A percentile compares a stretch with the other conserved stretches of the same genome.
These are phyloP conservation scores for Mugil cephalus DNA, from an alignment of 2,113 vertebrate species.

Conservation along the genomic window DNA sequence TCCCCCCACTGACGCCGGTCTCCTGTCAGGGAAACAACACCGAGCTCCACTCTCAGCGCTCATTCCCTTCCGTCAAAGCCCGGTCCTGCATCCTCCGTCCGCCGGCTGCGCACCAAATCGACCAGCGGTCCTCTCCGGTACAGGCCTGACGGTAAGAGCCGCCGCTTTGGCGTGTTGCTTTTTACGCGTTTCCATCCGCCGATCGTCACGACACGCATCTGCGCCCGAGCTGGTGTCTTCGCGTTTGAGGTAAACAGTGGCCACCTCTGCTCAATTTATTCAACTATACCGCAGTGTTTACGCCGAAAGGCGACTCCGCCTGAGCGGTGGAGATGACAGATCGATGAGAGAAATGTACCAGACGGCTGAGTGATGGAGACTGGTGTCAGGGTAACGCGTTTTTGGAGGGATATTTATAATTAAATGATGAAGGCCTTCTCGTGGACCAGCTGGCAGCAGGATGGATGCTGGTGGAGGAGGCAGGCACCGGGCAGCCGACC, in stretches of 20 bases:
- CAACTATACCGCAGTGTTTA: background rate
- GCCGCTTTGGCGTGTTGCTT: background rate
- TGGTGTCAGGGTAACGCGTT: constrained; percentile 1
- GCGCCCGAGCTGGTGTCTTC: background rate
- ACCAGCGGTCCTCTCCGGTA: constrained; percentile 39
- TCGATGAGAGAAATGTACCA: background rate
- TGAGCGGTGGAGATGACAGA: background rate
- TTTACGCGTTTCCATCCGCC: constrained; percentile 2
- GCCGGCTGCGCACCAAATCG: constrained; percentile 23
- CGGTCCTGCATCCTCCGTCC: constrained; percentile 12
- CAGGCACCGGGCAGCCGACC: constrained; percentile 38
- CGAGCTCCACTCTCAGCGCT: constrained; percentile 32
- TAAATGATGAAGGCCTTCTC: constrained; percentile 46
- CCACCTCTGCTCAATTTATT: background rate
- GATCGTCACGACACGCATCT: constrained; percentile 12
- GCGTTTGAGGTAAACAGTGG: background rate
- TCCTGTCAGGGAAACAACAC: constrained; percentile 28
- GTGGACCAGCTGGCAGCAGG: constrained; percentile 43
- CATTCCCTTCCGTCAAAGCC: constrained; percentile 3
- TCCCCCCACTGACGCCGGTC: constrained; percentile 30
- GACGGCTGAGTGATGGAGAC: constrained; percentile 11
- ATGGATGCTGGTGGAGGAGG: constrained; percentile 66
- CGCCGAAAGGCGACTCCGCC: background rate
- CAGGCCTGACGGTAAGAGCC: constrained; percentile 68
- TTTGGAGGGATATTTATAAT: constrained; percentile 1